Percentiles rank a stretch among this genome's conserved stretches.
phyloP scores from a whole-genome alignment of 2,797 vertebrate species.

The Novumbra hubbsi region DNA sequence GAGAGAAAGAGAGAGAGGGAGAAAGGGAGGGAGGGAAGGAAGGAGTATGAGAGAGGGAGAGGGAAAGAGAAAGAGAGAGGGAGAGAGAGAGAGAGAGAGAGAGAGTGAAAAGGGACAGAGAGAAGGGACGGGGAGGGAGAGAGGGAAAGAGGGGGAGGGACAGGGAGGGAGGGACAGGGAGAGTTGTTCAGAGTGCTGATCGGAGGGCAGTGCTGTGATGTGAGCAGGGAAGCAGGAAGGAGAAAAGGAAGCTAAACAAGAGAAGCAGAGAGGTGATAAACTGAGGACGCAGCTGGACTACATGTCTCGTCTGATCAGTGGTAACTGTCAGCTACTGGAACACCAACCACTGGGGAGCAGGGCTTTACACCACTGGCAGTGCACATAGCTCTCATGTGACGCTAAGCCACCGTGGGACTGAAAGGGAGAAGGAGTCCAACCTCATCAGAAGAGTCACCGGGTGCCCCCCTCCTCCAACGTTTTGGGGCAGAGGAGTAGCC shows the following conservation, averaged over 20 bases:
- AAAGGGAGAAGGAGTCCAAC: conserved; percentile 41
- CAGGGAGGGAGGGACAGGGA: conserved; percentile 25
- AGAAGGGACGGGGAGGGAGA: conserved; percentile 10
- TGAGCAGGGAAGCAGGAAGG: conserved; percentile 57
- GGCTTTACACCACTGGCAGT: conserved; percentile 38
- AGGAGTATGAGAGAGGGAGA: no score
- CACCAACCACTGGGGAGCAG: conserved; percentile 30
- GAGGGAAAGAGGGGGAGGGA: conserved; percentile 17
- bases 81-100: no score
- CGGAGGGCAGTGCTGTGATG: conserved; percentile 62
- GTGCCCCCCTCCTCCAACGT: not conserved
- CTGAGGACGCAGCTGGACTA: conserved; percentile 50
- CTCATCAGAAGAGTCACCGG: conserved; percentile 20
- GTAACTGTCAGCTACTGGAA: conserved; percentile 27
- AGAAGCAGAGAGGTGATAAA: conserved; percentile 46
- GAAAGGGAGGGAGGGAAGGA: conserved; percentile 15
- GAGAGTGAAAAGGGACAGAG: no score
- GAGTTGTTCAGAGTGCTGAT: conserved; percentile 51
- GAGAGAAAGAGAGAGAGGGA: conserved; percentile 19
- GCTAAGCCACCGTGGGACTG: conserved; percentile 40
- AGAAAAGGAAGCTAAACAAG: conserved; percentile 45
- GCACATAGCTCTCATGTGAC: conserved; percentile 41
- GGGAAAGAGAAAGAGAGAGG: no score
- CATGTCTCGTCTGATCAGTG: conserved; percentile 56
- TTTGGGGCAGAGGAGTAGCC: not conserved